Evolutionary conservation across 2,797 vertebrate genomes (phyloP).

Genomic region (Muraenolepis orangiensis): DNA sequence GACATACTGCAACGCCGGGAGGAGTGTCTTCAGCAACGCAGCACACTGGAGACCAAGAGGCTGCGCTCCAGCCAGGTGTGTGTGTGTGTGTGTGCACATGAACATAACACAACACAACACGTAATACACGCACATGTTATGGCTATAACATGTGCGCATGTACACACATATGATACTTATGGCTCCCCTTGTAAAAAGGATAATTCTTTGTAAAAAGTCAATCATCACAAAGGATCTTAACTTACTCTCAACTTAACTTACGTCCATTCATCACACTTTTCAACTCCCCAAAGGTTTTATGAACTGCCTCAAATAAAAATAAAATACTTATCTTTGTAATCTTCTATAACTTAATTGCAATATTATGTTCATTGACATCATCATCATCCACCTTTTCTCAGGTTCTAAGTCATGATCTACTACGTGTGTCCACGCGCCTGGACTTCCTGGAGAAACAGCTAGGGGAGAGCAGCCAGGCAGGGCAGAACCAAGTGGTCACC

Average conservation of each 20-base stretch:
- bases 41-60: slow-evolving; percentile 80
- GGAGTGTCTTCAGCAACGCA: slow-evolving; percentile 78
- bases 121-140: neutral
- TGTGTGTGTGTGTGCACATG: slow-evolving; percentile 3
- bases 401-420: slow-evolving; percentile 80
- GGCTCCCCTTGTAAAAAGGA: neutral
- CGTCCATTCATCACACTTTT: neutral
- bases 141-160: no score
- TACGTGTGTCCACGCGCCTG: slow-evolving; percentile 75
- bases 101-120: no score
- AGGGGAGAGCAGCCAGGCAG: slow-evolving; percentile 64
- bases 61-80: slow-evolving; percentile 83
- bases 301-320: neutral
- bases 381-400: slow-evolving; percentile 42
- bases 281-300: neutral
- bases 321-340: neutral
- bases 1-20: slow-evolving; percentile 79
- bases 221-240: no score
- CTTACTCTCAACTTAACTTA: neutral
- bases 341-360: neutral
- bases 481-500: slow-evolving; percentile 58
- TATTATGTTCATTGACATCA: neutral
- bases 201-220: neutral
- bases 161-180: no score
- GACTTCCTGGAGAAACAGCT: slow-evolving; percentile 79